These are phyloP conservation scores for Microplitis deprimator DNA, from an alignment of 2,888 invertebrate species.

Conservation along the genomic window DNA sequence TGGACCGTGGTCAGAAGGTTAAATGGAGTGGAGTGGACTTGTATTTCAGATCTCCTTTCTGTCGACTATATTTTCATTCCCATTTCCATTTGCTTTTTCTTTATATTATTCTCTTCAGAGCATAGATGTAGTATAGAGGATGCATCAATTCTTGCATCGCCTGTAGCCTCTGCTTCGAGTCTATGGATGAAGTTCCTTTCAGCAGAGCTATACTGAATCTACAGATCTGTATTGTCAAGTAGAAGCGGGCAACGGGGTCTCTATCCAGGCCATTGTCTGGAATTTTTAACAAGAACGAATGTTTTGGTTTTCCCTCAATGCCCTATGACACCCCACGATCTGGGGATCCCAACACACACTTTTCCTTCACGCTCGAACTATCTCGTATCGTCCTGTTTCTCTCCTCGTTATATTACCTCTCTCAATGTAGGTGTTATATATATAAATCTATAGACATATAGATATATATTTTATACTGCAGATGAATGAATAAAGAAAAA, in stretches of 20 bases:
- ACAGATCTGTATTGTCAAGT: constrained; percentile 53
- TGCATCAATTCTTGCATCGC: constrained; percentile 40
- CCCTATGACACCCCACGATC: constrained; percentile 54
- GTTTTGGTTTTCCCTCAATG: constrained; percentile 64
- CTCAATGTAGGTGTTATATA: neutral
- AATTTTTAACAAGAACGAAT: constrained; percentile 53
- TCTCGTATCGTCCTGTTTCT: too few species aligned
- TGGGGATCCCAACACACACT: constrained; percentile 41
- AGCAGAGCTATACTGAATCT: constrained; percentile 26
- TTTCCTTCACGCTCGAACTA: constrained; percentile 34
- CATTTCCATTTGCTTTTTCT: neutral
- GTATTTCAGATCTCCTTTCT: neutral
- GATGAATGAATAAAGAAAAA: constrained; percentile 3
- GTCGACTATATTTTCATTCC: neutral
- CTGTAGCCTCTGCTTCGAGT: neutral
- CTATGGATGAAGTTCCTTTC: constrained; percentile 35
- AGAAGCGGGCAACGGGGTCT: constrained; percentile 49
- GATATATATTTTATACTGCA: neutral
- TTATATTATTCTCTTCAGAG: neutral
- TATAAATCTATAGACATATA: too few species aligned
- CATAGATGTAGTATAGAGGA: neutral
- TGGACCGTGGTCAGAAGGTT: constrained; percentile 44
- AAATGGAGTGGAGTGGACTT: neutral
- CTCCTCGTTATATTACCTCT: neutral
- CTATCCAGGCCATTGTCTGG: constrained; percentile 28